Conservation (phyloP, 2,797 vertebrate species). For the Acanthis flammea region DNA sequence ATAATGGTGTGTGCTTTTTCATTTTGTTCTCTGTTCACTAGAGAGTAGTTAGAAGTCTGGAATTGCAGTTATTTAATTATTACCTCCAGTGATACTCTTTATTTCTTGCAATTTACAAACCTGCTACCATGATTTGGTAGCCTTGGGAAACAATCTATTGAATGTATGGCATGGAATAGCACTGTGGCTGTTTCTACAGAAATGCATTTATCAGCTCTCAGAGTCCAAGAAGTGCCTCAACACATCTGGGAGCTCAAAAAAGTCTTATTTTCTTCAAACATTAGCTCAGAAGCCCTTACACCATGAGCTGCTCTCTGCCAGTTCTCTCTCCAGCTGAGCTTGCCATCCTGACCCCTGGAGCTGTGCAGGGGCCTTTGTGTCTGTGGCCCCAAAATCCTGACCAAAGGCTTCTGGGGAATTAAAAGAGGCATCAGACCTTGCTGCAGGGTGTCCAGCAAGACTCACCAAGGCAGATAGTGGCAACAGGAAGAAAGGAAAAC, state of each 20-base stretch:
- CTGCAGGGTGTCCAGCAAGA: neutral
- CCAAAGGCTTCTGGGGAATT: neutral
- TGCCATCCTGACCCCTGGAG: fast-evolving
- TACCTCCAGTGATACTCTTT: neutral
- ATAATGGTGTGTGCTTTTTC: neutral
- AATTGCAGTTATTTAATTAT: neutral
- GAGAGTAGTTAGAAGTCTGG: neutral
- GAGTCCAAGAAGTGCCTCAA: neutral
- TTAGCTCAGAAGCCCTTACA: neutral
- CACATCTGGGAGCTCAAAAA: neutral
- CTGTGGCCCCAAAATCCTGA: neutral
- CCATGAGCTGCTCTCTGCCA: neutral
- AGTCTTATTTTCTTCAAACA: neutral
- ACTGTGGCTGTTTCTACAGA: neutral
- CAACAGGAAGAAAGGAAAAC: neutral
- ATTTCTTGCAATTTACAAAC: neutral
- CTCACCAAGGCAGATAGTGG: neutral
- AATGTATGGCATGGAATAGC: neutral
- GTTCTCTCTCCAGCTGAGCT: neutral
- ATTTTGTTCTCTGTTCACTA: neutral
- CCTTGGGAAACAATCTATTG: neutral
- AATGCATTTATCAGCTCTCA: neutral
- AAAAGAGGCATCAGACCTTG: neutral
- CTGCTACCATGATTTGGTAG: neutral
- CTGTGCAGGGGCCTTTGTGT: neutral